Conservation (phyloP, 2,797 vertebrate species). For the Carcharodon carcharias region DNA sequence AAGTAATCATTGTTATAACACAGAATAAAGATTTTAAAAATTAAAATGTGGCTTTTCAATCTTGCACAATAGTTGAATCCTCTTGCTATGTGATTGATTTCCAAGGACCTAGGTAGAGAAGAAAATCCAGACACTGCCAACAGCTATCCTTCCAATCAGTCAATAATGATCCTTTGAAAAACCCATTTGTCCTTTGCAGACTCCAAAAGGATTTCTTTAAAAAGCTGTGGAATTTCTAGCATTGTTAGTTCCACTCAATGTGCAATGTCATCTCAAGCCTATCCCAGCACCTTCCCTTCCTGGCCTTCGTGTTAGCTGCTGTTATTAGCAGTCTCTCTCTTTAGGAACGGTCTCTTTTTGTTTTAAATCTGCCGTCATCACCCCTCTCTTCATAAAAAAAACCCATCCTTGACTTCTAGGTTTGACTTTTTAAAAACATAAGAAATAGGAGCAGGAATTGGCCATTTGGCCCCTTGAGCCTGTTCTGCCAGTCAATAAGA, state of each 20-base stretch:
- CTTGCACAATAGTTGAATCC: not conserved
- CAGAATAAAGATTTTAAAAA: not conserved
- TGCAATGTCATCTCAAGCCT: not conserved
- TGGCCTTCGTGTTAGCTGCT: no score
- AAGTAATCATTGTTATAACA: not conserved
- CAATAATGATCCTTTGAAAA: conserved; percentile 29
- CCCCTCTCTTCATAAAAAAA: no score
- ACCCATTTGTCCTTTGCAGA: not conserved
- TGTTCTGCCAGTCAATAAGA: no score
- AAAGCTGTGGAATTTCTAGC: not conserved
- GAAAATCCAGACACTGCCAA: not conserved
- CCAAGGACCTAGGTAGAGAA: not conserved
- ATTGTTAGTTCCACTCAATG: not conserved
- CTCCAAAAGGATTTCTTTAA: not conserved
- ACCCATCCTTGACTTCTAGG: no score
- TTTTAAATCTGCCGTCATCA: no score
- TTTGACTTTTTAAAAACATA: no score
- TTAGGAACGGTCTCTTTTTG: no score
- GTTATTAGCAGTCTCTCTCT: no score
- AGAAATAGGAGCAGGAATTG: no score
- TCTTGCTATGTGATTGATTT: not conserved
- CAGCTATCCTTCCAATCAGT: not conserved
- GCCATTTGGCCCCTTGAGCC: no score
- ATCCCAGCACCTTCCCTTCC: not conserved
- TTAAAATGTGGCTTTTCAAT: not conserved